phyloP scores from a whole-genome alignment of 2,113 vertebrate genomes.

The Colius striatus region DNA sequence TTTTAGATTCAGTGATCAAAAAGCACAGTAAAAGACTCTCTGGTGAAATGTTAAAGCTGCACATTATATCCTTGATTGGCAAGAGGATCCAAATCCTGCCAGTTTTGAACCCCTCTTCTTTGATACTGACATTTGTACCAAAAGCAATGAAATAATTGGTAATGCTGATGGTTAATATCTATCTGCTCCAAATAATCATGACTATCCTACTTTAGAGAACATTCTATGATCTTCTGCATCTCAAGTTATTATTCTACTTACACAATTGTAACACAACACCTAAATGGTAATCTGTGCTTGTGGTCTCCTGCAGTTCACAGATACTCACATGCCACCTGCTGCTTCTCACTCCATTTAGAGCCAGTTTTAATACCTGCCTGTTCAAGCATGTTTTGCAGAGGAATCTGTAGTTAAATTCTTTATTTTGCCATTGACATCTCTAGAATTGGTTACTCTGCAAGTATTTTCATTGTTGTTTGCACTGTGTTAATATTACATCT shows the following conservation, averaged over 20 bases:
- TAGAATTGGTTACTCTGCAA: background rate
- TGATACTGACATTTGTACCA: background rate
- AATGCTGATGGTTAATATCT: background rate
- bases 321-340: rapidly evolving
- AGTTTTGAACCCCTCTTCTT: background rate
- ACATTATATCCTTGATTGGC: background rate
- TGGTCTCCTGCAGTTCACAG: background rate
- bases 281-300: background rate
- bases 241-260: background rate
- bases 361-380: background rate
- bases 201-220: background rate
- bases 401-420: background rate
- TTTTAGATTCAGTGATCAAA: background rate
- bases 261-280: background rate
- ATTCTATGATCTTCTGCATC: background rate
- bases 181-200: background rate
- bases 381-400: background rate
- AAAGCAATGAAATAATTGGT: background rate
- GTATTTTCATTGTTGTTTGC: background rate
- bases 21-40: background rate
- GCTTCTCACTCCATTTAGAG: background rate
- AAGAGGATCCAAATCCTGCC: background rate
- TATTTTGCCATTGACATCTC: background rate
- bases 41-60: background rate
- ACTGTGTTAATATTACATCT: background rate